phyloP scores from a whole-genome alignment of 2,888 invertebrate species.

The Eudasyphora cyanicolor region DNA sequence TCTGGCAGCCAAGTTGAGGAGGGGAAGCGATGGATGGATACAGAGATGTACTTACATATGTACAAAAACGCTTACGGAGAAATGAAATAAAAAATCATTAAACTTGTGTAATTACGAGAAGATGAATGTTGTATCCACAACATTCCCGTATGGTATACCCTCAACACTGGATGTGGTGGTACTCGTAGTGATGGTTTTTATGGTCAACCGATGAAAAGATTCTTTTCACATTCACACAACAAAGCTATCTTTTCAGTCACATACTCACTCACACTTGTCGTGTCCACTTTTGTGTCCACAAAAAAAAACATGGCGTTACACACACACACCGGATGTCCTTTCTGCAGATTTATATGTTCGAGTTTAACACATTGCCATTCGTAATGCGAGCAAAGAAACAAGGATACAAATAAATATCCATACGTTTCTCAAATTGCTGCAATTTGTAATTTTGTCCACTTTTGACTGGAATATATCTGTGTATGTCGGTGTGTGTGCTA shows the following conservation, averaged over 20 bases:
- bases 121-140: background rate
- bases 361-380: background rate
- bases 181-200: no score
- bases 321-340: background rate
- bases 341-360: background rate
- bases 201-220: conserved; percentile 32
- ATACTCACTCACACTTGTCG: background rate
- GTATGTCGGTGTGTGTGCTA: background rate
- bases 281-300: no score
- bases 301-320: background rate
- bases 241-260: no score
- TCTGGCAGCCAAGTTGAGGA: background rate
- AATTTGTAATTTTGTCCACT: conserved; percentile 42
- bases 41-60: background rate
- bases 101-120: conserved; percentile 8
- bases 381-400: background rate
- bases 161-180: background rate
- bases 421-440: conserved; percentile 29
- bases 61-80: background rate
- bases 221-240: conserved; percentile 12
- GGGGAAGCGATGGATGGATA: background rate
- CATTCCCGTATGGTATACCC: background rate
- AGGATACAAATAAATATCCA: conserved; percentile 2
- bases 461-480: background rate
- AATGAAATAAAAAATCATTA: conserved; percentile 8